A percentile compares a stretch with the other conserved stretches of the same genome.
Conservation (phyloP, 1,140 invertebrate species). For the Octopus bimaculoides region DNA sequence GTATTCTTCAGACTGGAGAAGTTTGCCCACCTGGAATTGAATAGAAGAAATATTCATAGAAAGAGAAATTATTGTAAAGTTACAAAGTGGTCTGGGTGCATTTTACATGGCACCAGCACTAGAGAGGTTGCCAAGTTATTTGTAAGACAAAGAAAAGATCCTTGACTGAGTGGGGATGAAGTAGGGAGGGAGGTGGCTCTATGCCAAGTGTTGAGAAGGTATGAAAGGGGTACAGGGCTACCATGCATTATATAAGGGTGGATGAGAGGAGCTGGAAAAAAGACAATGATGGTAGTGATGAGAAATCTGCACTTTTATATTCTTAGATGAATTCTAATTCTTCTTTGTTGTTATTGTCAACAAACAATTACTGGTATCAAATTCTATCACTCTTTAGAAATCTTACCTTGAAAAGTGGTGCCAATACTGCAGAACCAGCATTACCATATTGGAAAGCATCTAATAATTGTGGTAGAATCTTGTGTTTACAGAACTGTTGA, state of each 20-base stretch:
- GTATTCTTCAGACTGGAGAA: constrained; percentile 87
- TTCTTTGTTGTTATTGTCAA: too few relatives aligned
- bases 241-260: too few relatives aligned
- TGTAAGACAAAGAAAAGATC: background rate
- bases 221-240: too few relatives aligned
- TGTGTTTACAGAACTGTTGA: constrained; percentile 84
- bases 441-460: constrained; percentile 94
- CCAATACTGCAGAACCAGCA: constrained; percentile 62
- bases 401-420: constrained; percentile 60
- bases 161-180: background rate
- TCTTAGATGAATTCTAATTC: too few relatives aligned
- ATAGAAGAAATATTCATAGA: constrained; percentile 20
- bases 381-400: too few relatives aligned
- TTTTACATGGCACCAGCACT: constrained; percentile 5
- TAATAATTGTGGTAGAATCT: constrained; percentile 91
- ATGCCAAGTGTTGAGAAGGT: too few relatives aligned
- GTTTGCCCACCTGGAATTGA: constrained; percentile 73
- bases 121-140: too few relatives aligned
- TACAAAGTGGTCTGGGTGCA: background rate
- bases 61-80: constrained; percentile 40
- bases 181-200: background rate
- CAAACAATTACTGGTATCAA: too few relatives aligned
- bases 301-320: too few relatives aligned
- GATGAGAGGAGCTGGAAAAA: too few relatives aligned
- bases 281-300: too few relatives aligned